These are phyloP conservation scores for Ophiodon elongatus DNA, from an alignment of 2,113 vertebrate genomes.

Conservation along the genomic window DNA sequence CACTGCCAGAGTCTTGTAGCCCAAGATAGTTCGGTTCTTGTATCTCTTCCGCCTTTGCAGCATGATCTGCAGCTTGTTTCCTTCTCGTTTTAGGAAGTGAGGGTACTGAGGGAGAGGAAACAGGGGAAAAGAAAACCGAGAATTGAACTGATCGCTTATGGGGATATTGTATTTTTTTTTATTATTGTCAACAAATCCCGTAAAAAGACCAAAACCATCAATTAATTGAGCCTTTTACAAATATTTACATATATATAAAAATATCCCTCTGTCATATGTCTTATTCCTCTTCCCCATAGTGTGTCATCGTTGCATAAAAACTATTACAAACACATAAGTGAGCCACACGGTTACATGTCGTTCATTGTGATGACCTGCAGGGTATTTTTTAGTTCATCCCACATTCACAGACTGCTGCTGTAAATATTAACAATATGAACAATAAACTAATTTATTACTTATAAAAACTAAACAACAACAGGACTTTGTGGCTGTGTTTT, in stretches of 20 bases:
- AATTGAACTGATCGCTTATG: neutral
- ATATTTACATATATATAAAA: neutral
- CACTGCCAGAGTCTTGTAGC: constrained; percentile 94
- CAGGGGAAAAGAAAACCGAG: neutral
- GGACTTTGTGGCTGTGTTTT: neutral
- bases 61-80: constrained; percentile 97
- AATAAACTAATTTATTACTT: neutral
- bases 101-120: constrained; percentile 86
- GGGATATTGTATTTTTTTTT: neutral
- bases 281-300: neutral
- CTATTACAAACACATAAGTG: neutral
- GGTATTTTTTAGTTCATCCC: neutral
- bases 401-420: neutral
- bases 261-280: neutral
- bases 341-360: neutral
- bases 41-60: constrained; percentile 94
- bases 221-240: neutral
- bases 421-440: neutral
- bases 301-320: neutral
- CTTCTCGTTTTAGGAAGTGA: constrained; percentile 96
- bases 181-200: neutral
- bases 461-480: too few species aligned
- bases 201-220: constrained; percentile 3
- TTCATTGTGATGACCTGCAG: neutral
- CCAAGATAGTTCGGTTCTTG: constrained; percentile 95